A percentile compares a stretch with the other conserved stretches of the same genome.
Conservation (phyloP, 2,888 invertebrate species). For the Baronia brevicornis region DNA sequence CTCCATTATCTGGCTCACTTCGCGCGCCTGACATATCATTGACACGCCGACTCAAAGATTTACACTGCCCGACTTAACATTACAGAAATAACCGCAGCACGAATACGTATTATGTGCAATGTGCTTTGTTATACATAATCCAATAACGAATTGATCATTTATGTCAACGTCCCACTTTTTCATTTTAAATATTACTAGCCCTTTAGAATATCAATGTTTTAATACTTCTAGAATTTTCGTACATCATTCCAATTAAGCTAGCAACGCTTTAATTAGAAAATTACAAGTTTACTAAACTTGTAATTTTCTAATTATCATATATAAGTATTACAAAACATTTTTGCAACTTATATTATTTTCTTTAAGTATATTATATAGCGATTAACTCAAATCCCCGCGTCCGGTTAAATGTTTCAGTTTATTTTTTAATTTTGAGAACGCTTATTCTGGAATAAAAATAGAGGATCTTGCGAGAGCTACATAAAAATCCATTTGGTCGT, state of each 20-base stretch:
- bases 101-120: constrained; percentile 14
- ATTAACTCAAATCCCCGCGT: too few species aligned
- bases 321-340: too few species aligned
- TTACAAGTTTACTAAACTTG: too few species aligned
- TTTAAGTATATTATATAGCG: too few species aligned
- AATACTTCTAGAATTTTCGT: too few species aligned
- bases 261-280: too few species aligned
- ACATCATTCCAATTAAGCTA: background rate
- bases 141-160: constrained; percentile 15
- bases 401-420: background rate
- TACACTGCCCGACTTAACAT: constrained; percentile 28
- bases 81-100: constrained; percentile 30
- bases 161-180: too few species aligned
- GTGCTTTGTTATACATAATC: constrained; percentile 9
- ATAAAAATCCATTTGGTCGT: constrained; percentile 1
- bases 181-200: background rate
- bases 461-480: too few species aligned
- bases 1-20: constrained; percentile 41
- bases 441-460: background rate
- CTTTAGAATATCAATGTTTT: too few species aligned
- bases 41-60: constrained; percentile 39
- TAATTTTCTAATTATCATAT: too few species aligned
- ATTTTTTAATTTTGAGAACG: background rate
- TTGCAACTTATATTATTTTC: too few species aligned
- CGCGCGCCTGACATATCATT: constrained; percentile 42